phyloP scores from a whole-genome alignment of 2,888 invertebrate genomes.

The Plagiodera versicolora region DNA sequence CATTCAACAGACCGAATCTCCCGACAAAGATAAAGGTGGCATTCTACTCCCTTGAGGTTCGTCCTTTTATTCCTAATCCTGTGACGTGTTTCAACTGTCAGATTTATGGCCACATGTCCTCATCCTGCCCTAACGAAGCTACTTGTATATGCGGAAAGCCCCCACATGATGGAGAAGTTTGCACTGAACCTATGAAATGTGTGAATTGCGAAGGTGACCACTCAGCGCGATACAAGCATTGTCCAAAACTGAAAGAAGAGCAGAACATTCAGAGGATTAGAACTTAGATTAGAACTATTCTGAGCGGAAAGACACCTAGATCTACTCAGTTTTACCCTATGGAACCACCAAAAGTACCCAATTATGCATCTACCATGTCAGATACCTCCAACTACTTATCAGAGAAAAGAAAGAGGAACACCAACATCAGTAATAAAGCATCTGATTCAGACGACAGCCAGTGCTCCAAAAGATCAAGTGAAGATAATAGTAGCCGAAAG shows the following conservation, averaged over 20 bases:
- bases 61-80: slow-evolving; percentile 3
- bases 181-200: slow-evolving; percentile 10
- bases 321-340: background rate
- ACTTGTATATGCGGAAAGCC: slow-evolving; percentile 20
- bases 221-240: background rate
- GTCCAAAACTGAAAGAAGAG: background rate
- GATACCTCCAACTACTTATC: slow-evolving; percentile 4
- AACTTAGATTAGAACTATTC: slow-evolving; percentile 11
- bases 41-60: background rate
- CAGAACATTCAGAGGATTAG: background rate
- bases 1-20: slow-evolving; percentile 1
- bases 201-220: slow-evolving; percentile 5
- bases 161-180: slow-evolving; percentile 13
- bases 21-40: slow-evolving; percentile 2
- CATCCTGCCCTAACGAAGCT: slow-evolving; percentile 7
- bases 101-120: slow-evolving; percentile 19
- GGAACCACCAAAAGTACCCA: background rate
- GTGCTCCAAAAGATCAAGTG: background rate
- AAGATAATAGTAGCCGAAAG: background rate
- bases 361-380: background rate
- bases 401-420: background rate
- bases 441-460: background rate
- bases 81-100: slow-evolving; percentile 26
- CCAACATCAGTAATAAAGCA: background rate
- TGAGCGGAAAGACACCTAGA: background rate